Conservation (phyloP, 2,113 vertebrate genomes). For the Daubentonia madagascariensis region DNA sequence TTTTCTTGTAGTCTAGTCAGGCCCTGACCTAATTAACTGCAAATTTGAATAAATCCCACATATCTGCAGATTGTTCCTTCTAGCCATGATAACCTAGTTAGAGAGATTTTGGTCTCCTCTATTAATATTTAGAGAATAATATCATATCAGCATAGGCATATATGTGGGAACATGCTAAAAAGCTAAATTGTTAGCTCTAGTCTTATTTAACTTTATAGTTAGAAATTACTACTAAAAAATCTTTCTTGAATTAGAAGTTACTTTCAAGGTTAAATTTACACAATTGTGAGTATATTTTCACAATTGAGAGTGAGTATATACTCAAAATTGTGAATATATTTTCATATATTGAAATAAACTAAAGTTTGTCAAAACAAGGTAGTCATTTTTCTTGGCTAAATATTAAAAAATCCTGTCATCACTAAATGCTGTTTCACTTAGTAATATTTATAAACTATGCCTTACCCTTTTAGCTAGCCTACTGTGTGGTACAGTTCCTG, state of each 20-base stretch:
- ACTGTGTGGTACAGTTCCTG: conserved; percentile 99
- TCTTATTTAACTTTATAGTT: neutral
- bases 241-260: conserved; percentile 21
- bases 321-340: neutral
- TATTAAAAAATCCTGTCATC: conserved; percentile 46
- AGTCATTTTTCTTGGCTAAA: conserved; percentile 63
- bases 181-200: neutral
- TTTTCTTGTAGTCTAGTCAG: conserved; percentile 15
- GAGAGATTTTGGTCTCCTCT: neutral
- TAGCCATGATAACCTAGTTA: neutral
- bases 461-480: conserved; percentile 91
- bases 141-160: neutral
- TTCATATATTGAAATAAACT: conserved; percentile 39
- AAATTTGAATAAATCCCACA: conserved; percentile 28
- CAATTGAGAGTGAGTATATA: neutral
- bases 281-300: conserved; percentile 40
- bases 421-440: neutral
- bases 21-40: conserved; percentile 46
- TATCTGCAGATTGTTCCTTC: neutral
- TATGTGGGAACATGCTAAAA: neutral
- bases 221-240: conserved; percentile 38
- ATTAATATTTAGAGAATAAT: neutral
- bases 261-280: neutral
- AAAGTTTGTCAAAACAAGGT: conserved; percentile 62
- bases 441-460: conserved; percentile 55